Evolutionary conservation across 2,888 invertebrate species (phyloP).

Genomic region (Cheilosia pagana): DNA sequence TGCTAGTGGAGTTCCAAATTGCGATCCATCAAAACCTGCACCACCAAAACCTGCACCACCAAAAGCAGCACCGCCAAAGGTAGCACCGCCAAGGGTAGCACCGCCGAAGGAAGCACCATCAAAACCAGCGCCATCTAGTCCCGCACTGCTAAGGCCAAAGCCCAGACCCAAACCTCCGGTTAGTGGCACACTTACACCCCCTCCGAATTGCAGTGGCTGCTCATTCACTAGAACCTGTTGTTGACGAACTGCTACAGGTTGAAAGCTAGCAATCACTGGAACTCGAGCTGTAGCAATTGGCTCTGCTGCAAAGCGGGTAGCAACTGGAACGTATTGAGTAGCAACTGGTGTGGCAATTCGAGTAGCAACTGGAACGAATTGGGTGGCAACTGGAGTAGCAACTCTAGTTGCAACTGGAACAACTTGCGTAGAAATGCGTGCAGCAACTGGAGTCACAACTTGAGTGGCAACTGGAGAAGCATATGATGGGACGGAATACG

Average conservation of each 20-base stretch:
- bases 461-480: neutral
- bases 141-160: no score
- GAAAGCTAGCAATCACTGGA: neutral
- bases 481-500: neutral
- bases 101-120: neutral
- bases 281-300: neutral
- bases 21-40: neutral
- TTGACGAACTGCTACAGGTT: neutral
- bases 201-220: neutral
- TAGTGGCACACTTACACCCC: no score
- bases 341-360: neutral
- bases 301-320: neutral
- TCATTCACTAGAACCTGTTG: neutral
- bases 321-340: conserved; percentile 1
- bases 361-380: neutral
- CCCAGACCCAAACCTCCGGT: no score
- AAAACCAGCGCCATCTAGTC: neutral
- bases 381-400: neutral
- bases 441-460: neutral
- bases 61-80: no score
- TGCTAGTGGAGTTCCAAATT: neutral
- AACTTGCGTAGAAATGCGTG: neutral
- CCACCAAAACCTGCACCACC: neutral
- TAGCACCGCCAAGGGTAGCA: neutral
- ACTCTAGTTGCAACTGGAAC: no score